Evolutionary conservation across 2,113 vertebrate genomes (phyloP), one percentile per base, ranked within the genome.

Genomic region (Crotalus tigris): DNA sequence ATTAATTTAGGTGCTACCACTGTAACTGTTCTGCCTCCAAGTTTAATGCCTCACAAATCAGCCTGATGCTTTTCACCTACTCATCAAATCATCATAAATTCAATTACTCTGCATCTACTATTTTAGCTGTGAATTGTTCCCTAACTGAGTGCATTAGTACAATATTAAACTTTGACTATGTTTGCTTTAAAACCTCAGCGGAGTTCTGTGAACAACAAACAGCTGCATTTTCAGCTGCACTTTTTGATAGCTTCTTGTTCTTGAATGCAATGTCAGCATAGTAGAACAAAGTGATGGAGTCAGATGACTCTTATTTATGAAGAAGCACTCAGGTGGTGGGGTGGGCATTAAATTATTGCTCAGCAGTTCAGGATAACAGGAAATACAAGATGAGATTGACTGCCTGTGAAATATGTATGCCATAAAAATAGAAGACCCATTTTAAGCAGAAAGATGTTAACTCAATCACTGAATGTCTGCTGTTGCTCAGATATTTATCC

Each of bases 171-270:
- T 87, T 90, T 4, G 54, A 5, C 55, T 21, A 51, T 89, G 89
- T 92, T 6, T 86, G 6, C 75, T 0, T 92, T 39, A 85, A 92
- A 61, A 90, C 29, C 91, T 94, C 88, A 0, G 92, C 49, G 1
- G 57, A 59, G 13, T 90, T 49, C 53, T 15, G 94, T 94, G 93
- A 58, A 53, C 81, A 93, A 94, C 94, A 85, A 90, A 55, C 19
- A 21, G 33, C 93, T 88, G 61, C 23, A 23, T 49, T 5, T 53
- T 91, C 44, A 58, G 89, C 87, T 33, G 19, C 88, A 94, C 91
- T 94, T 95, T 91, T 90, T 92, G 94, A 59, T 26, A 88, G 86
- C 85, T 92, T 46, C 85, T 55, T 1, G 21, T 58, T 26, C 33
- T 24, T 26, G 88, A 59, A 44, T 59, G 55, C 0, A 2, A 23